These are phyloP conservation scores for Andrena cerasifolii DNA, from an alignment of 1,140 invertebrate genomes.

Conservation along the genomic window DNA sequence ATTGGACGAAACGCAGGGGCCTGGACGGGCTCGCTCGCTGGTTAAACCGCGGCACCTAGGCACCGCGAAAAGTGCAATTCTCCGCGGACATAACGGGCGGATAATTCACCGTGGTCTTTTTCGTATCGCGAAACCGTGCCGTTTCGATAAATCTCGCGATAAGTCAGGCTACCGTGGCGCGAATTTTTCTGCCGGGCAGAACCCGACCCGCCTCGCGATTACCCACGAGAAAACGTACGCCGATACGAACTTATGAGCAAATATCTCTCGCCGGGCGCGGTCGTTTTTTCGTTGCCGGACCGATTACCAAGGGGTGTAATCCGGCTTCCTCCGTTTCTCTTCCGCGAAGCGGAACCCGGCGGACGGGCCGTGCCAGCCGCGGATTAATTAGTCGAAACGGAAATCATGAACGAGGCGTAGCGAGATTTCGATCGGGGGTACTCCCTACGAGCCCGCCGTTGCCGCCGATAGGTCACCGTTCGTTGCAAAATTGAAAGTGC, in stretches of 20 bases:
- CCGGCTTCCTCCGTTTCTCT: slow-evolving; percentile 9
- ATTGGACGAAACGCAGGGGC: slow-evolving; percentile 26
- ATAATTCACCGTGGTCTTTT: slow-evolving; percentile 50
- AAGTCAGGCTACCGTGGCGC: slow-evolving; percentile 42
- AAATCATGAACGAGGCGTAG: slow-evolving; percentile 34
- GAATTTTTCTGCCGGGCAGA: slow-evolving; percentile 8
- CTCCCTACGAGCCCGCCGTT: slow-evolving; percentile 41
- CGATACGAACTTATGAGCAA: slow-evolving; percentile 4
- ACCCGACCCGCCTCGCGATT: background rate
- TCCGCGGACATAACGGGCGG: slow-evolving; percentile 18
- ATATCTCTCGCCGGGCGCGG: slow-evolving; percentile 10
- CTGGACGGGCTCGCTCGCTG: slow-evolving; percentile 14
- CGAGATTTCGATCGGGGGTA: slow-evolving; percentile 31
- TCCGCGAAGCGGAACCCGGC: slow-evolving; percentile 7
- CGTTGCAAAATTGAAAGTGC: slow-evolving; percentile 17
- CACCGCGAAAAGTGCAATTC: background rate
- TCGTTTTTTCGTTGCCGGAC: slow-evolving; percentile 13
- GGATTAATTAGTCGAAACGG: slow-evolving; percentile 52
- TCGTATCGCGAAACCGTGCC: background rate
- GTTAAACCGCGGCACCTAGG: background rate
- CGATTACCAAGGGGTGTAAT: slow-evolving; percentile 39
- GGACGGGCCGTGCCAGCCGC: slow-evolving; percentile 16
- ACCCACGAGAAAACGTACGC: background rate
- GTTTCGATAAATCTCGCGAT: slow-evolving; percentile 49
- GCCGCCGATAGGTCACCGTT: slow-evolving; percentile 30